Percentiles rank a stretch among this genome's conserved stretches.
Evolutionary conservation across 2,888 invertebrate genomes (phyloP).

Genomic region (Drosophila colorata): DNA sequence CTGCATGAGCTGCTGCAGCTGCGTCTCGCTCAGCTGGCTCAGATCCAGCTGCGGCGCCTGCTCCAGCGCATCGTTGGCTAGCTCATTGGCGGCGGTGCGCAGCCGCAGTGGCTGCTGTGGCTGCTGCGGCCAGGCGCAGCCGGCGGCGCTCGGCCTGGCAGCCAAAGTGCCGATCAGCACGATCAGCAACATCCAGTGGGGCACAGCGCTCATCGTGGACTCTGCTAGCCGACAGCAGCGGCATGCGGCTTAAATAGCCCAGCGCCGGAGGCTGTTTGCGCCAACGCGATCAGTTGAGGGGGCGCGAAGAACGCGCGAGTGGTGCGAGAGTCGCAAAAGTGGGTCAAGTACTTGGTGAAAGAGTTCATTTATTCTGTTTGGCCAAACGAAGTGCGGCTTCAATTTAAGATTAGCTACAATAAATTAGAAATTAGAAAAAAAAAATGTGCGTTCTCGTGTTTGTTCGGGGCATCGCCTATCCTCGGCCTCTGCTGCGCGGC

Average conservation of each 20-base stretch:
- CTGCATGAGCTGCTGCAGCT: slow-evolving; percentile 53
- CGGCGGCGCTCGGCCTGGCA: not conserved
- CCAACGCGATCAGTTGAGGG: not conserved
- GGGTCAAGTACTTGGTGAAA: slow-evolving; percentile 54
- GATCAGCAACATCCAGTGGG: slow-evolving; percentile 12
- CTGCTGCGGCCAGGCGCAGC: slow-evolving; percentile 18
- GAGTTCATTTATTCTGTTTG: slow-evolving; percentile 54
- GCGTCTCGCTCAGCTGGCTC: slow-evolving; percentile 46
- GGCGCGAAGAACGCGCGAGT: not conserved
- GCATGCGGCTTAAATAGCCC: slow-evolving; percentile 36
- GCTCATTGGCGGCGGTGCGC: slow-evolving; percentile 15
- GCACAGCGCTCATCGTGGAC: slow-evolving; percentile 24
- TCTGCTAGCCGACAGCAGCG: not conserved
- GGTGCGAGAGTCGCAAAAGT: slow-evolving; percentile 14
- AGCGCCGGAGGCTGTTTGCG: slow-evolving; percentile 2
- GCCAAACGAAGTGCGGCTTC: slow-evolving; percentile 45
- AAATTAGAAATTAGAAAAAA: slow-evolving; percentile 66
- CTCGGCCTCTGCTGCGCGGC: not conserved
- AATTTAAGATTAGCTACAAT: slow-evolving; percentile 58
- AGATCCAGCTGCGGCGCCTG: slow-evolving; percentile 47
- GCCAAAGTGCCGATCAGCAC: slow-evolving; percentile 9
- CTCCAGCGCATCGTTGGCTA: not conserved
- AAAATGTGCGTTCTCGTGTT: slow-evolving; percentile 26
- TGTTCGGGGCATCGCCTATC: not conserved
- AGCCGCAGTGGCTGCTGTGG: slow-evolving; percentile 20